Evolutionary conservation across 2,113 vertebrate species (phyloP).

Genomic region (Sclerurus mexicanus): DNA sequence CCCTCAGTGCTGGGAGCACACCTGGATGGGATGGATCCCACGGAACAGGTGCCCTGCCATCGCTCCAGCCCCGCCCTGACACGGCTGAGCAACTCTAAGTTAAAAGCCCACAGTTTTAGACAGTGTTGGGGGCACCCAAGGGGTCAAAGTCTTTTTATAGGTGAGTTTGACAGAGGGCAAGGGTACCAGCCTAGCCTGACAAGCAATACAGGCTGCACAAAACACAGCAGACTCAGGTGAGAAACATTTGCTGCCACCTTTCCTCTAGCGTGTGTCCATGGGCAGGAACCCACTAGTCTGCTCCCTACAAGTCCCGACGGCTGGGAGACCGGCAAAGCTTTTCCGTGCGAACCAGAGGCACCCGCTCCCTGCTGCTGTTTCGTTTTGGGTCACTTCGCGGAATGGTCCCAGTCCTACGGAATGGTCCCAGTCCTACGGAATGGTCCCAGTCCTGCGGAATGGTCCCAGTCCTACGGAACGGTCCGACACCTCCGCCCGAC

Average conservation of each 20-base stretch:
- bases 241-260: rapidly evolving
- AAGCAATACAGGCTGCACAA: rapidly evolving
- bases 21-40: rapidly evolving
- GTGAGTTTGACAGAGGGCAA: not conserved
- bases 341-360: rapidly evolving
- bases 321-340: not conserved
- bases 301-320: rapidly evolving
- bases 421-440: too few relatives aligned
- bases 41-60: not conserved
- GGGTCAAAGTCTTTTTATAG: not conserved
- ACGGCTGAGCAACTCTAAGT: not conserved
- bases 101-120: not conserved
- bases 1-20: rapidly evolving
- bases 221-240: rapidly evolving
- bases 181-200: not conserved
- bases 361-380: rapidly evolving
- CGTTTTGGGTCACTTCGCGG: rapidly evolving
- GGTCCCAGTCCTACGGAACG: too few relatives aligned
- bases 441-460: too few relatives aligned
- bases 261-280: rapidly evolving
- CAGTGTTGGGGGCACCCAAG: rapidly evolving
- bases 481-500: too few relatives aligned
- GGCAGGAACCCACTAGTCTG: not conserved
- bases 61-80: rapidly evolving
- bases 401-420: too few relatives aligned